phyloP scores from a whole-genome alignment of 2,888 invertebrate species.

The Acleris sparsana region DNA sequence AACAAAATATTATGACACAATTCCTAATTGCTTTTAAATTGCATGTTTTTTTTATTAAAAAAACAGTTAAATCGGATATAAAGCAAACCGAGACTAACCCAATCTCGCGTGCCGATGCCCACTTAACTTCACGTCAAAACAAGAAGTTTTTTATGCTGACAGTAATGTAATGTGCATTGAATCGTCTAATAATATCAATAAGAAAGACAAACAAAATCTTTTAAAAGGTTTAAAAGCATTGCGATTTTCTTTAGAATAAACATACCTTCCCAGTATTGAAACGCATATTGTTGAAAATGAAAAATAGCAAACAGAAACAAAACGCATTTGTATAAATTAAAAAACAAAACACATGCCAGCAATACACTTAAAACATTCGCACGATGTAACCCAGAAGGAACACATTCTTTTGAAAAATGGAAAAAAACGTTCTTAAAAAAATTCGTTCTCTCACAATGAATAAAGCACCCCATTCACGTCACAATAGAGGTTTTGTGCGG shows the following conservation, averaged over 20 bases:
- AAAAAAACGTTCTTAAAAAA: constrained; percentile 76
- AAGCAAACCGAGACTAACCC: constrained; percentile 39
- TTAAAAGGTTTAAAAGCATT: not conserved
- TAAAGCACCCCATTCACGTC: constrained; percentile 75
- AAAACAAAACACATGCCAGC: constrained; percentile 64
- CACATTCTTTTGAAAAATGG: constrained; percentile 65
- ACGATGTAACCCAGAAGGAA: constrained; percentile 60
- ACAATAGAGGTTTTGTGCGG: constrained; percentile 74
- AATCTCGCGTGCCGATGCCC: constrained; percentile 58
- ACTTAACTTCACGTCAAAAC: constrained; percentile 62
- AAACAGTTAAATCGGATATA: not conserved
- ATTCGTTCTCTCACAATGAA: constrained; percentile 73
- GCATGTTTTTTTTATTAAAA: not conserved
- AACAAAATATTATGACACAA: no score
- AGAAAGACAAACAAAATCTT: constrained; percentile 25
- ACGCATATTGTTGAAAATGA: constrained; percentile 1
- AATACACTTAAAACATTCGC: constrained; percentile 74
- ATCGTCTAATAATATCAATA: constrained; percentile 30
- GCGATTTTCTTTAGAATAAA: not conserved
- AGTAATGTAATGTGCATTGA: constrained; percentile 38
- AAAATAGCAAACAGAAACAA: constrained; percentile 43
- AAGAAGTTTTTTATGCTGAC: constrained; percentile 55
- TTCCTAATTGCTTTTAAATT: no score
- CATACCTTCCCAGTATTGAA: not conserved
- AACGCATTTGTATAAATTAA: constrained; percentile 71